Evolutionary conservation across 37 sponge, comb jelly and placozoan genomes (phyloP).

Genomic region (Petrosia ficiformis): DNA sequence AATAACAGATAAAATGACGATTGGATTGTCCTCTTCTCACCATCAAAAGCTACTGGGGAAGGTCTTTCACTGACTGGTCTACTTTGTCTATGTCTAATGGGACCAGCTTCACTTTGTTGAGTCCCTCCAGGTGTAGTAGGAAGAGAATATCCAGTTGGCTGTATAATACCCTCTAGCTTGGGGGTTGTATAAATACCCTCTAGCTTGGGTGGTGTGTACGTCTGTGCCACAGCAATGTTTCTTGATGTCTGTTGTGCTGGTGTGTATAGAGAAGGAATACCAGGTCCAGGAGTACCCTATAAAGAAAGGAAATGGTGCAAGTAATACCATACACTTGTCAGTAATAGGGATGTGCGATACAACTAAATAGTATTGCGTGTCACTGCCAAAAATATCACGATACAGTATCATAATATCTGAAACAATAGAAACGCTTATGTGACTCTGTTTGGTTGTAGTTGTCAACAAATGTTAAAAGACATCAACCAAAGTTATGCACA

Average conservation of each 20-base stretch:
- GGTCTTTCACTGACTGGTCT: constrained; percentile 34
- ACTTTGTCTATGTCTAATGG: constrained; percentile 22
- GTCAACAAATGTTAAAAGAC: no score
- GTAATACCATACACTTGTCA: no score
- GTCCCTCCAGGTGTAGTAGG: constrained; percentile 20
- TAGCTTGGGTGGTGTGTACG: constrained; percentile 24
- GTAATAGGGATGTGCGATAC: no score
- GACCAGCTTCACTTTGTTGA: constrained; percentile 37
- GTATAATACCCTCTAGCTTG: background rate
- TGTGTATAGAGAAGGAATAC: constrained; percentile 17
- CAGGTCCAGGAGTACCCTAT: no score
- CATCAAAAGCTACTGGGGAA: constrained; percentile 55
- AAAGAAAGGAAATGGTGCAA: background rate
- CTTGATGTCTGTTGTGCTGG: constrained; percentile 22
- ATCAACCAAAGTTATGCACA: no score
- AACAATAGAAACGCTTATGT: no score
- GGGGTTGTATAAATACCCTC: constrained; percentile 38
- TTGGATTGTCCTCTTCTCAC: constrained; percentile 6
- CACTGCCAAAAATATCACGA: no score
- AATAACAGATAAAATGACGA: background rate
- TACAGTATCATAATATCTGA: no score
- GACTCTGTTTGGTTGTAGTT: no score
- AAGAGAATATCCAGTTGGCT: background rate
- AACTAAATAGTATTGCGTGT: no score
- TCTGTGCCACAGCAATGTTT: constrained; percentile 19